These are phyloP conservation scores for Cheilosia vernalis DNA, from an alignment of 2,888 invertebrate genomes.

Conservation along the genomic window DNA sequence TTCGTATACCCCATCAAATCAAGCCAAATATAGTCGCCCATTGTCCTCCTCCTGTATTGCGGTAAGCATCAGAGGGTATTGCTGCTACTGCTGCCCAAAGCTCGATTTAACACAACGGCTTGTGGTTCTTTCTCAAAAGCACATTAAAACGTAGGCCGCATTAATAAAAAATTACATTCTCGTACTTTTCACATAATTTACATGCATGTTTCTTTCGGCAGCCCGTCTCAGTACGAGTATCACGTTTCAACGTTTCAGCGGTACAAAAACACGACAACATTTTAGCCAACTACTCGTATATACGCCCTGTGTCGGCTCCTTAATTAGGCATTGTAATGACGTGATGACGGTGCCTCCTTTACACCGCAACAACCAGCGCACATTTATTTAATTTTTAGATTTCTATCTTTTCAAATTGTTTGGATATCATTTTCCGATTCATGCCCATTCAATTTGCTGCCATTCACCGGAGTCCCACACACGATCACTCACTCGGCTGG, in stretches of 20 bases:
- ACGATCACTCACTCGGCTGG: constrained; percentile 68
- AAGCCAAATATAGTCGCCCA: too few species aligned
- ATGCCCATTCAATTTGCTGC: constrained; percentile 74
- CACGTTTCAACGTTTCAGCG: constrained; percentile 63
- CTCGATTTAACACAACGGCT: not conserved
- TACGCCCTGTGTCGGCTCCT: constrained; percentile 69
- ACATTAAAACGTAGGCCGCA: constrained; percentile 12
- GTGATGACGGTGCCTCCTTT: constrained; percentile 65
- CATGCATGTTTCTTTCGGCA: constrained; percentile 31
- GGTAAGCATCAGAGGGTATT: too few species aligned
- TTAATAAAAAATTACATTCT: constrained; percentile 25
- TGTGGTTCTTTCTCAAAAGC: not conserved
- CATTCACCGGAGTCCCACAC: constrained; percentile 71
- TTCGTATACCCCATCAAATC: too few species aligned
- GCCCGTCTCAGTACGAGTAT: constrained; percentile 18
- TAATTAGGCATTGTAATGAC: constrained; percentile 74
- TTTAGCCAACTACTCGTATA: constrained; percentile 48
- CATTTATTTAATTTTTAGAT: constrained; percentile 67
- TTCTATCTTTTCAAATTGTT: constrained; percentile 69
- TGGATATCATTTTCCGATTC: constrained; percentile 74
- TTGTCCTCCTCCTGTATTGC: too few species aligned
- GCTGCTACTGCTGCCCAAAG: too few species aligned
- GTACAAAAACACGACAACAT: constrained; percentile 62
- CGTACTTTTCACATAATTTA: constrained; percentile 38
- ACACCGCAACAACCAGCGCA: constrained; percentile 32